Percentiles rank a stretch among this genome's conserved stretches.
Evolutionary conservation across 2,797 vertebrate genomes (phyloP).

Genomic region (Antrozous pallidus): DNA sequence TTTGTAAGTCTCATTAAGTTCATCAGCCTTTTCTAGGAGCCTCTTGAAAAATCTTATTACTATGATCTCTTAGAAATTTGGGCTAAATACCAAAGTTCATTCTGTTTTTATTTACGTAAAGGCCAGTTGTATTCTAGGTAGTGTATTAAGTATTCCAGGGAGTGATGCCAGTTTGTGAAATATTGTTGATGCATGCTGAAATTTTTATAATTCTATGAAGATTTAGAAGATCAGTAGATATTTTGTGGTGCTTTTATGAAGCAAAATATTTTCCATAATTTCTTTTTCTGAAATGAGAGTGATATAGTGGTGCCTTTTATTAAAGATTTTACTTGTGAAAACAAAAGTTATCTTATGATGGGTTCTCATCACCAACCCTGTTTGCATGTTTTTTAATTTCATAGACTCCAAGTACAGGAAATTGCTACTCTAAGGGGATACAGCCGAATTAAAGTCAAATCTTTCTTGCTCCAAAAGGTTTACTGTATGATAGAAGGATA

Average conservation of each 20-base stretch:
- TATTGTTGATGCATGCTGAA: not conserved
- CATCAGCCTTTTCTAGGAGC: no score
- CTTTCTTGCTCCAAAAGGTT: not conserved
- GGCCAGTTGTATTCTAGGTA: not conserved
- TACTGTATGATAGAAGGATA: accelerated
- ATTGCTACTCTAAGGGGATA: not conserved
- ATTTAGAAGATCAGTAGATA: not conserved
- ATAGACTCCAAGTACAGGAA: not conserved
- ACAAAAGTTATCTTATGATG: not conserved
- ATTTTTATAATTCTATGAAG: not conserved
- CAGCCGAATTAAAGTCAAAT: not conserved
- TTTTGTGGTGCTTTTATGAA: not conserved
- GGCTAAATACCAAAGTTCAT: not conserved
- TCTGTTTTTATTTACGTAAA: not conserved
- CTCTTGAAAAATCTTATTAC: no score
- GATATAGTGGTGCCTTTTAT: not conserved
- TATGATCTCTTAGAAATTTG: not conserved
- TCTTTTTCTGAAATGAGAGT: not conserved
- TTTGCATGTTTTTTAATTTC: not conserved
- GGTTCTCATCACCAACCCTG: not conserved
- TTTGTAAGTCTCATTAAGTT: no score
- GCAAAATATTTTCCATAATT: not conserved
- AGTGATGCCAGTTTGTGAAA: not conserved
- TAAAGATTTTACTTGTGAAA: not conserved
- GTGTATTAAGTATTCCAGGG: not conserved